Conservation (phyloP, 1,140 invertebrate species). For the Drosophila auraria region DNA sequence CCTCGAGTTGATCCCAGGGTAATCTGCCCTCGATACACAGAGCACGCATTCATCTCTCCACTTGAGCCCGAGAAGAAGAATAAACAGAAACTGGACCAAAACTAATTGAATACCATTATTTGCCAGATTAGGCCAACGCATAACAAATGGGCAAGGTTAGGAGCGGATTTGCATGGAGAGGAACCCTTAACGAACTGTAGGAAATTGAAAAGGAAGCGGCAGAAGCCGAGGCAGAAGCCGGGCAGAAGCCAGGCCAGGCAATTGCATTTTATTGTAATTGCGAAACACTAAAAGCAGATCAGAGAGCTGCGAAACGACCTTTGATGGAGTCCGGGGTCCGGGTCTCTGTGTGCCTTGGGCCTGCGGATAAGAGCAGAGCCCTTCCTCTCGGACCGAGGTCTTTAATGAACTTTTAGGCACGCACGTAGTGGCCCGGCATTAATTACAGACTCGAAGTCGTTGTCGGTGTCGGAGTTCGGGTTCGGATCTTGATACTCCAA, state of each 20-base stretch:
- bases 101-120: constrained; percentile 81
- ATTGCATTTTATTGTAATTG: constrained; percentile 77
- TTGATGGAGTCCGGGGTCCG: constrained; percentile 48
- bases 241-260: constrained; percentile 53
- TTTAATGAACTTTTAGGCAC: constrained; percentile 78
- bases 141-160: constrained; percentile 79
- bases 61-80: constrained; percentile 32
- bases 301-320: constrained; percentile 62
- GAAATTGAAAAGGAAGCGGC: constrained; percentile 55
- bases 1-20: constrained; percentile 43
- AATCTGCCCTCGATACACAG: constrained; percentile 33
- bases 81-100: constrained; percentile 72
- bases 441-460: constrained; percentile 63
- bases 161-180: constrained; percentile 66
- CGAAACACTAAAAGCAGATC: constrained; percentile 36
- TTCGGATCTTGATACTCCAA: constrained; percentile 35
- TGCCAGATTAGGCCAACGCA: constrained; percentile 69
- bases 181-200: constrained; percentile 68
- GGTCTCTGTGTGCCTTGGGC: constrained; percentile 14
- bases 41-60: constrained; percentile 40
- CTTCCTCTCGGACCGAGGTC: constrained; percentile 26
- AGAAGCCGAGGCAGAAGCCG: constrained; percentile 17
- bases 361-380: constrained; percentile 51
- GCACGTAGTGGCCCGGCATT: constrained; percentile 67
- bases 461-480: constrained; percentile 3